Conservation (phyloP, 1,140 invertebrate species). For the Bactericera cockerelli region DNA sequence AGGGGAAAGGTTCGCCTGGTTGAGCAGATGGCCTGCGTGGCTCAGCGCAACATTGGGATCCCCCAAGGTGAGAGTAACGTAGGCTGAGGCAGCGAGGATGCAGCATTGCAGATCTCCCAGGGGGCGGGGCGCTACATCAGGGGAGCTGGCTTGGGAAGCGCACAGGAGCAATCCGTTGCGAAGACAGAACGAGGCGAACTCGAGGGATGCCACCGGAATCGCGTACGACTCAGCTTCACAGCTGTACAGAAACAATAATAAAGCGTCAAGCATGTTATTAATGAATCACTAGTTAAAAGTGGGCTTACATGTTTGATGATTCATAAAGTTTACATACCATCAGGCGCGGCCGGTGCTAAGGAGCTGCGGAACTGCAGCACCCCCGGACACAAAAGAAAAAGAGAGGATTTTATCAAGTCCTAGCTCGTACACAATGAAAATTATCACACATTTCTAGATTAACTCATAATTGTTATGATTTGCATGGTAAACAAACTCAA, state of each 20-base stretch:
- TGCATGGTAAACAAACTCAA: too few species aligned
- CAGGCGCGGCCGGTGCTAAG: too few species aligned
- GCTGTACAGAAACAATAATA: conserved; percentile 25
- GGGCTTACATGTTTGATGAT: too few species aligned
- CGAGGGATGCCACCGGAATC: conserved; percentile 70
- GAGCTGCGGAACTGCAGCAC: too few species aligned
- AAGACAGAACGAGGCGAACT: conserved; percentile 76
- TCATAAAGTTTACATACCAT: not conserved
- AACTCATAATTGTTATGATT: too few species aligned
- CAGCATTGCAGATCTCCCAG: conserved; percentile 30
- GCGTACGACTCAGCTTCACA: conserved; percentile 52
- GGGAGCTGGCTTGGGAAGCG: conserved; percentile 3
- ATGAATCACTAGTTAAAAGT: too few species aligned
- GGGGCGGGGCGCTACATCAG: conserved; percentile 9
- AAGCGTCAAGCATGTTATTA: too few species aligned
- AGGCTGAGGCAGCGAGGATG: conserved; percentile 61
- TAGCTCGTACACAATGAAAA: too few species aligned
- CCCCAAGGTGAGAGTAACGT: conserved; percentile 67
- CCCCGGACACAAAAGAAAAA: too few species aligned
- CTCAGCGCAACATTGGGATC: conserved; percentile 68
- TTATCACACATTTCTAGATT: too few species aligned
- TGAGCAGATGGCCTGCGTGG: conserved; percentile 51
- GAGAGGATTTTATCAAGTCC: too few species aligned
- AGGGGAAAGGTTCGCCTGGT: conserved; percentile 43
- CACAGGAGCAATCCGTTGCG: conserved; percentile 53